Base-by-base conservation (phyloP, 2,797 vertebrate species). In the Siniperca undulata region DNA sequence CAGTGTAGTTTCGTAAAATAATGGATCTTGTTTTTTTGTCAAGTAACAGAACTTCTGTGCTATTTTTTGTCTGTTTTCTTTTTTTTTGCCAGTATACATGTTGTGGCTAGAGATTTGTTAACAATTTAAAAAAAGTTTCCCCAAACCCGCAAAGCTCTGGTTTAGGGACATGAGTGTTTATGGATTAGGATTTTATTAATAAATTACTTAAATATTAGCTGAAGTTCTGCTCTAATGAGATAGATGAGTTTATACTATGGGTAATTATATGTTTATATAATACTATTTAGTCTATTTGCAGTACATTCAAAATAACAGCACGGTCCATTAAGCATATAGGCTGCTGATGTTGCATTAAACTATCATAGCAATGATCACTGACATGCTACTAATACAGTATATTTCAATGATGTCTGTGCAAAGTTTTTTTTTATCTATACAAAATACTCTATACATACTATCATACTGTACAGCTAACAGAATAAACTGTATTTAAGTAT, bases 281-380 rank as follows among this genome's bases (percentile, higher is more conserved):
- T 81, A 89, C 55, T 82, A 24, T 30, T 30, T 3, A 70, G 56
- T 75, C 50, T 82, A 79, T 79, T 70, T 88, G 67, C 70, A 86
- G 65, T 85, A 93, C 92, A 91, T 92, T 91, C 84, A 81, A 87
- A 86, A 86, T 77, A 83, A 89, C 80, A 84, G 86, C 81, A 90
- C 82, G 81, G 80, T 77, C 52, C 70, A 90, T 81, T 58, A 65
- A 86, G 88, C 74, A 77, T 85, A 85, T 53, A 85, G 52, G 77
- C 82, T 83, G 84, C 75, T 34, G 48, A 91, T 86, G 70, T 66
- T 78, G 59, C 38, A 64, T 81, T 82, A 72, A 69, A 70, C 62
- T 78, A 83, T 73, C 27, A 79, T 50, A 84, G 77, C 77, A 76
- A 85, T 85, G 77, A 68, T 86, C 24, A 73, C 30, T 82, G 64